Evolutionary conservation across 2,888 invertebrate species (phyloP).

Genomic region (Stenodema calcarata): DNA sequence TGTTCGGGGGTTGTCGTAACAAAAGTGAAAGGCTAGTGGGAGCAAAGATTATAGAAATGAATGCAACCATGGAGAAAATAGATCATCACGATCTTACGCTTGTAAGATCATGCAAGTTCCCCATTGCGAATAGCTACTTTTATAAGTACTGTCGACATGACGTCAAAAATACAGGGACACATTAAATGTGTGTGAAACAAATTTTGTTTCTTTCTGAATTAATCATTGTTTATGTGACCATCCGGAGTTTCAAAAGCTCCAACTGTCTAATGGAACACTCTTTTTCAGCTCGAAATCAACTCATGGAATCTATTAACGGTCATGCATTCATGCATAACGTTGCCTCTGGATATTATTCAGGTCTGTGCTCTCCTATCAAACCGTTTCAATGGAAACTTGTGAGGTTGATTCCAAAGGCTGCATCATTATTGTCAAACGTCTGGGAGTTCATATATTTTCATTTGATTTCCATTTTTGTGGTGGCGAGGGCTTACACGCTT

Average conservation of each 20-base stretch:
- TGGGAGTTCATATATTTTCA: constrained; percentile 26
- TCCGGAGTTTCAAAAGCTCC: not conserved
- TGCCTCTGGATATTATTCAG: constrained; percentile 42
- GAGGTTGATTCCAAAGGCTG: constrained; percentile 16
- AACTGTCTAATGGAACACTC: not conserved
- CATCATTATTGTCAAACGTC: constrained; percentile 14
- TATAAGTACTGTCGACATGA: too few species aligned
- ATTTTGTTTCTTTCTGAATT: not conserved
- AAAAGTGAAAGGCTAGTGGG: too few species aligned
- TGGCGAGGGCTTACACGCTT: constrained; percentile 45
- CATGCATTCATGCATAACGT: constrained; percentile 47
- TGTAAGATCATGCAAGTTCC: too few species aligned
- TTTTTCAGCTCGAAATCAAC: constrained; percentile 45
- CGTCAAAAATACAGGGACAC: too few species aligned
- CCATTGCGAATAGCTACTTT: too few species aligned
- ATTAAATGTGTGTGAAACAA: too few species aligned
- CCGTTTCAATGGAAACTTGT: not conserved
- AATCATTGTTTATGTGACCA: not conserved
- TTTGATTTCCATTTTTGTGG: constrained; percentile 9
- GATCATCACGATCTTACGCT: too few species aligned
- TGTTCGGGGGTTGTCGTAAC: too few species aligned
- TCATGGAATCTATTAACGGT: constrained; percentile 32
- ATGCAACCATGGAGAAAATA: too few species aligned
- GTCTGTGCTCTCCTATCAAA: constrained; percentile 16
- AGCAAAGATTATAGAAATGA: too few species aligned